These are phyloP conservation scores for Trissolcus brochymenae DNA, from an alignment of 2,888 invertebrate genomes.

Conservation along the genomic window DNA sequence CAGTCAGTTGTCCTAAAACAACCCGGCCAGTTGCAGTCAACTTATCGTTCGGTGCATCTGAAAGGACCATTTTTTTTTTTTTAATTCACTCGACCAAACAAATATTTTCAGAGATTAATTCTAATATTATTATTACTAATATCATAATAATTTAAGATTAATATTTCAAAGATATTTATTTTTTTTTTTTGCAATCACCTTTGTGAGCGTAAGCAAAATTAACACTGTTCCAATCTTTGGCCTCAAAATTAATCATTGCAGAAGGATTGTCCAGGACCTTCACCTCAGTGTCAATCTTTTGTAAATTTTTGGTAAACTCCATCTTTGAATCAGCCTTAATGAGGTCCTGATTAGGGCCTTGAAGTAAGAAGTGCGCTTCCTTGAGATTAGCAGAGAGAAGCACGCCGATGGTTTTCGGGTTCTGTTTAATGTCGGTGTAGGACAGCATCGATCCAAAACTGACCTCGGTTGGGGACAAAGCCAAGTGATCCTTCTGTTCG, in stretches of 20 bases:
- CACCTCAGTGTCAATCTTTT: constrained; percentile 78
- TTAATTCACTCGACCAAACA: too few relatives aligned
- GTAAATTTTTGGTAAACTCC: constrained; percentile 77
- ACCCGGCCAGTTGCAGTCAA: constrained; percentile 79
- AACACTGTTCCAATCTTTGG: constrained; percentile 80
- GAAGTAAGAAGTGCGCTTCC: constrained; percentile 65
- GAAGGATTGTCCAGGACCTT: constrained; percentile 79
- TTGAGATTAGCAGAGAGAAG: constrained; percentile 60
- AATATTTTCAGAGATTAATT: too few relatives aligned
- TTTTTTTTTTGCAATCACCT: constrained; percentile 72
- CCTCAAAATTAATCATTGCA: constrained; percentile 76
- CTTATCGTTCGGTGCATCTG: constrained; percentile 78
- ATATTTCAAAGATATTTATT: too few relatives aligned
- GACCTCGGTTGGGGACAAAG: constrained; percentile 67
- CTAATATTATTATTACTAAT: too few relatives aligned
- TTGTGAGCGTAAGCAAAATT: constrained; percentile 78
- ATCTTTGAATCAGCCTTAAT: constrained; percentile 78
- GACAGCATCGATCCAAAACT: constrained; percentile 67
- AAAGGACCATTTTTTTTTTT: too few relatives aligned
- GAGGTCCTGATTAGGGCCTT: constrained; percentile 78
- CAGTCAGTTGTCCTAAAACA: constrained; percentile 80
- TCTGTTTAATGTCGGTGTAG: constrained; percentile 74
- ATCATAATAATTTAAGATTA: too few relatives aligned
- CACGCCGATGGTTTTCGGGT: constrained; percentile 66
- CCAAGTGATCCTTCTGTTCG: constrained; percentile 70